These are phyloP conservation scores for Oxystoma pomonae DNA, from an alignment of 2,888 invertebrate genomes.

Conservation along the genomic window DNA sequence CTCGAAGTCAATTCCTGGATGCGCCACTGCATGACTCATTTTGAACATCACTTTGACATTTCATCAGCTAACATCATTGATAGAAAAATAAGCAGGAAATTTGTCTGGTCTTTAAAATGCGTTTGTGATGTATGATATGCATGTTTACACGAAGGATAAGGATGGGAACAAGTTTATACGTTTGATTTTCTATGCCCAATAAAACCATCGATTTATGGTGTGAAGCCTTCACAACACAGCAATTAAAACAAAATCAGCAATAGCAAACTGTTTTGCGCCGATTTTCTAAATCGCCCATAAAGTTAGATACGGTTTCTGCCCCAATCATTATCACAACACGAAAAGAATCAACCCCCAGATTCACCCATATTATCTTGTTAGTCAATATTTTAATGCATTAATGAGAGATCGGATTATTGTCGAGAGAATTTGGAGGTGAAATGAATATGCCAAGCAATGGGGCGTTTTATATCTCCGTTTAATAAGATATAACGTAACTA, in stretches of 20 bases:
- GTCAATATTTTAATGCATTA: not conserved
- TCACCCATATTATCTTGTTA: not conserved
- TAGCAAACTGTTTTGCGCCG: not conserved
- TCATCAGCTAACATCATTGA: too few relatives aligned
- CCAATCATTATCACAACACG: not conserved
- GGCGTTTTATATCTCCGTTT: not conserved
- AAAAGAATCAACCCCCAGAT: not conserved
- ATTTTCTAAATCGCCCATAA: not conserved
- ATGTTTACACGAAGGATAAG: too few relatives aligned
- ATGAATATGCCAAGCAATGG: not conserved
- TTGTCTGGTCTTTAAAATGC: too few relatives aligned
- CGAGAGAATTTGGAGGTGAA: not conserved
- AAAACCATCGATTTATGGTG: constrained; percentile 26
- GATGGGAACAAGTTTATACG: too few relatives aligned
- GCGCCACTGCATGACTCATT: too few relatives aligned
- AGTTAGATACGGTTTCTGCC: not conserved
- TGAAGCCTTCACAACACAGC: constrained; percentile 23
- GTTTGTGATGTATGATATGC: too few relatives aligned
- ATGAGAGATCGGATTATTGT: not conserved
- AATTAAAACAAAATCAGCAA: constrained; percentile 20
- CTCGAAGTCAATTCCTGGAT: too few relatives aligned
- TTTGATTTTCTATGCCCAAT: constrained; percentile 11
- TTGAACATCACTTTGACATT: too few relatives aligned
- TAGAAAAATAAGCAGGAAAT: too few relatives aligned
- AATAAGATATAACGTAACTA: not conserved